These are phyloP conservation scores for Steinernema feltiae DNA, from an alignment of 1,140 invertebrate genomes.

Conservation along the genomic window DNA sequence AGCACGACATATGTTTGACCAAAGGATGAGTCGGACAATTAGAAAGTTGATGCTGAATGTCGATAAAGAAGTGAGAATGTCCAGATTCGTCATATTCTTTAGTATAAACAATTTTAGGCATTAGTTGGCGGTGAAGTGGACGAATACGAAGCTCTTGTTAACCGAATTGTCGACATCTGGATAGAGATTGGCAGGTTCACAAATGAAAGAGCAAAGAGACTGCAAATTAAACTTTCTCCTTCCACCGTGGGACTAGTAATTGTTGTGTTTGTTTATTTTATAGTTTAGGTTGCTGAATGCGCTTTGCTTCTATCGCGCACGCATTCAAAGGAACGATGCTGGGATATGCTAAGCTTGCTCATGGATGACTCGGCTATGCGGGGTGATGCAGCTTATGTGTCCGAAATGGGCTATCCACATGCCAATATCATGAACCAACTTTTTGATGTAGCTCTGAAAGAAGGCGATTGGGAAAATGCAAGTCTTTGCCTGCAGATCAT, in stretches of 20 bases:
- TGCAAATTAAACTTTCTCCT: neutral
- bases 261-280: neutral
- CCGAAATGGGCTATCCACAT: neutral
- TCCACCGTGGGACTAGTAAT: too few relatives aligned
- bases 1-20: neutral
- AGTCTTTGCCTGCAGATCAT: constrained; percentile 3
- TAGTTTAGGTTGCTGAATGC: neutral
- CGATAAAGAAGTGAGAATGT: neutral
- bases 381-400: neutral
- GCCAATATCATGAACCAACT: neutral
- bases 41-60: neutral
- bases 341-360: neutral
- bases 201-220: neutral
- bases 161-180: neutral
- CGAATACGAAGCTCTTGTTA: neutral
- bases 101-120: neutral
- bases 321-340: neutral
- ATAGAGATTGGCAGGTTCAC: neutral
- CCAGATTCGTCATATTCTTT: too few relatives aligned
- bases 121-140: neutral
- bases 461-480: neutral
- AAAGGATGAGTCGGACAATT: neutral
- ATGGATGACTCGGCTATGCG: neutral
- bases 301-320: neutral
- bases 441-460: neutral